These are phyloP conservation scores for Lateolabrax maculatus DNA, from an alignment of 2,797 vertebrate species.

Conservation along the genomic window DNA sequence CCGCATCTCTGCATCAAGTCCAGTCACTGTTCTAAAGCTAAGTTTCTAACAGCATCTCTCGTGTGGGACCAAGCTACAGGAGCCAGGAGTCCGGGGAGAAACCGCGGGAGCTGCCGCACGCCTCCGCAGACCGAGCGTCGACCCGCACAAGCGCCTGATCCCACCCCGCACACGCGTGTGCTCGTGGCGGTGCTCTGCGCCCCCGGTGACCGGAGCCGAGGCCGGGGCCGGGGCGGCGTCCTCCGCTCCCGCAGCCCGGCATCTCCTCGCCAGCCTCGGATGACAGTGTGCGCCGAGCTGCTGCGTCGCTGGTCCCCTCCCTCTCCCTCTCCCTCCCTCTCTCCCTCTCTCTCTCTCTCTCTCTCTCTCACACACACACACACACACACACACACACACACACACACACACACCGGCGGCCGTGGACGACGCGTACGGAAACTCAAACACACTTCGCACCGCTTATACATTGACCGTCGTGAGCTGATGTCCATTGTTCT, in stretches of 20 bases:
- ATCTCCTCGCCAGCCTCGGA: conserved; percentile 68
- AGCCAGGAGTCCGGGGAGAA: conserved; percentile 61
- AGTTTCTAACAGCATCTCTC: conserved; percentile 42
- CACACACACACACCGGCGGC: conserved; percentile 50
- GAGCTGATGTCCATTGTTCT: conserved; percentile 81
- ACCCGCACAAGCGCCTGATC: conserved; percentile 39
- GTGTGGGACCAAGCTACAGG: conserved; percentile 27
- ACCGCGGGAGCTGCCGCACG: conserved; percentile 17
- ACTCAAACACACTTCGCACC: conserved; percentile 74
- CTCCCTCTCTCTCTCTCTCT: conserved; percentile 12
- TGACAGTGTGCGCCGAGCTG: conserved; percentile 71
- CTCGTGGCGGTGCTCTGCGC: no score
- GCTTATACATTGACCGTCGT: conserved; percentile 74
- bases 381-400: not conserved
- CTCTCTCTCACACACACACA: not conserved
- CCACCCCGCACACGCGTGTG: conserved; percentile 28
- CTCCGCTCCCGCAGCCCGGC: conserved; percentile 46
- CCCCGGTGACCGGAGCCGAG: no score
- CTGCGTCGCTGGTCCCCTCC: conserved; percentile 70
- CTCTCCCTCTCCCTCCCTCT: conserved; percentile 25
- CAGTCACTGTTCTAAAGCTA: conserved; percentile 39
- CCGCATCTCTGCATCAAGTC: conserved; percentile 61
- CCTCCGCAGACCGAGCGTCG: conserved; percentile 38
- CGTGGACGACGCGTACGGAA: conserved; percentile 83
- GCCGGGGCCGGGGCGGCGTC: no score